A percentile compares a stretch with the other conserved stretches of the same genome.
Conservation (phyloP, 2,113 vertebrate species). For the Bubo bubo region DNA sequence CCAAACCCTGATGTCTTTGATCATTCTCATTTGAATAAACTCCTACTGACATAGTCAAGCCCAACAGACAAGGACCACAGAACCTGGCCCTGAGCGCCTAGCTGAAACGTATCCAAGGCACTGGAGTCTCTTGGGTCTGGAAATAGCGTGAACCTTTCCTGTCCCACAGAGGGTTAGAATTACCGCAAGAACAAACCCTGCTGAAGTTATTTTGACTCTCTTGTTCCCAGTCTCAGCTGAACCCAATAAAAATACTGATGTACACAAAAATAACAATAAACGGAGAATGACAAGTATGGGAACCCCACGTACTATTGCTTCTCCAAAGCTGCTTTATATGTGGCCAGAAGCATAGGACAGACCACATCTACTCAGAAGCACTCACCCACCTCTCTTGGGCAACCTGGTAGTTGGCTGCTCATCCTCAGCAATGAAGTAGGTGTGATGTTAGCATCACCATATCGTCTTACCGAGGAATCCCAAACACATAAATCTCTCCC, state of each 20-base stretch:
- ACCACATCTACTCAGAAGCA: background rate
- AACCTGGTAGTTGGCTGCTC: background rate
- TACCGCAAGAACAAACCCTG: background rate
- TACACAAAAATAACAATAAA: slow-evolving; percentile 25
- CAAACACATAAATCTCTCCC: background rate
- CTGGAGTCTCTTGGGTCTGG: background rate
- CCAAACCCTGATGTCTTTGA: slow-evolving; percentile 46
- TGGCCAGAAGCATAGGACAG: background rate
- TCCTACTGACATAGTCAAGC: slow-evolving; percentile 28
- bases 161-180: background rate
- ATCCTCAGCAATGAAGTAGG: background rate
- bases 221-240: background rate
- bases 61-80: slow-evolving; percentile 30
- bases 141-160: background rate
- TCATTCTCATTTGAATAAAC: slow-evolving; percentile 58
- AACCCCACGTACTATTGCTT: background rate
- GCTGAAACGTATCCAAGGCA: background rate
- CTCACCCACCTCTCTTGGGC: background rate
- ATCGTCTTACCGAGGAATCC: background rate
- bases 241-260: background rate
- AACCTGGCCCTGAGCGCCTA: background rate
- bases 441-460: background rate
- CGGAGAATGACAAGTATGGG: background rate
- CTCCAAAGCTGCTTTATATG: background rate
- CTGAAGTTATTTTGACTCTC: background rate